Base-by-base conservation (phyloP, 1,140 invertebrate species). In the Apolygus lucorum region DNA sequence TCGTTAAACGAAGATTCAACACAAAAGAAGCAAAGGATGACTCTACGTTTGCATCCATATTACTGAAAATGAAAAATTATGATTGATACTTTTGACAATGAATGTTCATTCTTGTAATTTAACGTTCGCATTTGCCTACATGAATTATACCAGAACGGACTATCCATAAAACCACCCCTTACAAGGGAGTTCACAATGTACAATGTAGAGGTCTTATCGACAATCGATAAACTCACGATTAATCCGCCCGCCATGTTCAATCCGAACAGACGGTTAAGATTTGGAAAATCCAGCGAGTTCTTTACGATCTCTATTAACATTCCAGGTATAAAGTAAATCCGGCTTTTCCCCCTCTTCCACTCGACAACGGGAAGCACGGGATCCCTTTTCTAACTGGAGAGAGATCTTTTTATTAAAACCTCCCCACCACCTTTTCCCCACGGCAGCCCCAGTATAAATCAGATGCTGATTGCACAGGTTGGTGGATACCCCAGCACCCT, bases 391-490 rank as follows among this genome's bases (percentile, higher is more conserved):
- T 59, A 17, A 24, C 13, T 59, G 22, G 22, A n/a, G n/a, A 22
- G 54, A 17, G 54, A 59, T 59, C 54, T 59, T 59, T 59, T 14
- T 59, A 59, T 59, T 59, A 59, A 59, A 59, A 59, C 54, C 54
- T 21, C 54, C 22, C 11, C 4, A 13, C 11, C 22, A 4, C 22
- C 54, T 21, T 59, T 49, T 17, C 34, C 17, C 34, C 34, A 49
- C 8, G 8, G 17, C 34, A 11, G 8, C 22, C 22, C 54, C 22
- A 4, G 13, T 59, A 59, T 59, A 59, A 59, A 24, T 59, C 54
- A 59, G 54, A 24, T 59, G 54, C 54, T 59, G 54, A 59, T 59
- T 59, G 54, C 54, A 17, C 54, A 21, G 54, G 54, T 59, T 11
- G 8, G 2, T 42, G 54, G 54, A 59, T 14, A 59, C 34, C 17